These are phyloP conservation scores for Nannobrachium achirus DNA, from an alignment of 2,113 vertebrate genomes.

Conservation along the genomic window DNA sequence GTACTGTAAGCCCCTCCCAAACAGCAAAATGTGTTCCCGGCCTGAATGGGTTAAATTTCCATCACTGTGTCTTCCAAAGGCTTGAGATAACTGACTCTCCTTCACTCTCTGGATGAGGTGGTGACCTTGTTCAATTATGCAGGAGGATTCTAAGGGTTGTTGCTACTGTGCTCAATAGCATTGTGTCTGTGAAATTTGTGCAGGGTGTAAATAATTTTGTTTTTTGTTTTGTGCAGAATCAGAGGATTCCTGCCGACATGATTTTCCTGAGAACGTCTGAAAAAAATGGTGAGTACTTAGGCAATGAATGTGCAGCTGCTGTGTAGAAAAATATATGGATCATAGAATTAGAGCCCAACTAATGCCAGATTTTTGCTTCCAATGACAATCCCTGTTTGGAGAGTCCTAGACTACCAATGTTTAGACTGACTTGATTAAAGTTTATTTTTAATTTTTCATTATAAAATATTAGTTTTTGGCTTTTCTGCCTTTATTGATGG, in stretches of 20 bases:
- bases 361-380: too few relatives aligned
- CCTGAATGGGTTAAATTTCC: too few relatives aligned
- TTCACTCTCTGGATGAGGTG: slow-evolving; percentile 52
- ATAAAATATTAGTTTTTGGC: too few relatives aligned
- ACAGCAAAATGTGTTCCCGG: too few relatives aligned
- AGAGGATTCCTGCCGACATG: slow-evolving; percentile 83
- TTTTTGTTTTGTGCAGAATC: slow-evolving; percentile 68
- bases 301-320: not conserved
- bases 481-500: too few relatives aligned
- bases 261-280: slow-evolving; percentile 81
- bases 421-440: too few relatives aligned
- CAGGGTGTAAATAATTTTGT: not conserved
- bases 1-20: too few relatives aligned
- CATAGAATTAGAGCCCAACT: too few relatives aligned
- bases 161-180: slow-evolving; percentile 34
- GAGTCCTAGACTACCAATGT: too few relatives aligned
- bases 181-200: not conserved
- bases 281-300: slow-evolving; percentile 77
- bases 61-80: slow-evolving; percentile 7
- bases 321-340: not conserved
- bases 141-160: slow-evolving; percentile 48
- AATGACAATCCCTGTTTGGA: too few relatives aligned
- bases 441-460: too few relatives aligned
- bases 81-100: slow-evolving; percentile 31
- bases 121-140: slow-evolving; percentile 76